Evolutionary conservation across 1,140 invertebrate species (phyloP), one percentile per base, ranked within the genome.

Genomic region (Bombus superbus): DNA sequence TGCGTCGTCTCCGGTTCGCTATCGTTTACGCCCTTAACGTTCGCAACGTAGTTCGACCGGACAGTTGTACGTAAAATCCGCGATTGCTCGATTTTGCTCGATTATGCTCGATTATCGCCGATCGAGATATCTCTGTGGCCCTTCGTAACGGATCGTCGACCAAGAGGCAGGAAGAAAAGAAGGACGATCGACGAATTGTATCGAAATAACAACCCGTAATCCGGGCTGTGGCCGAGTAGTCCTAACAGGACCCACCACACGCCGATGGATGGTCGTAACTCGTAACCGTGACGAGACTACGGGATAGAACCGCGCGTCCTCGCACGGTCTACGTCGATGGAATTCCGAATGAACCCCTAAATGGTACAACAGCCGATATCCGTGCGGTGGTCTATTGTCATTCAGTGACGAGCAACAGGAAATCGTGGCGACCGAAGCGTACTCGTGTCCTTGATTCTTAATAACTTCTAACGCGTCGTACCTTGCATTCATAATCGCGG

Each of bases 291-390:
- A 91, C 78, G 53, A 57, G 86, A 81, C 82, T 91, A 87, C 89
- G 38, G n/a, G 85, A 73, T 81, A 76, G 77, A 73, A 32, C 40
- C 66, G 86, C 69, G 40, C 81, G 87, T 89, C 87, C 86, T 91
- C 87, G 87, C 69, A 32, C 73, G 69, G 59, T 66, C 13, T 66
- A 92, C 89, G 89, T 42, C 80, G 88, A 91, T 91, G 89, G 93
- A 93, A 93, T 93, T 47, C 69, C 38, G 66, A 88, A 92, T 93
- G 92, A 93, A 85, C 38, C 32, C 82, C 73, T 53, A 87, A 92
- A 90, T 76, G 86, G 62, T 77, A 64, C 44, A 68, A 75, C 87
- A 78, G 88, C 85, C 85, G 86, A 90, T 90, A 88, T 88, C 80
- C 85, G 78, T 59, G 68, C 53, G 71, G 42, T 74, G 71, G 42